Conservation (phyloP, 2,113 vertebrate genomes). For the Dicentrarchus labrax region DNA sequence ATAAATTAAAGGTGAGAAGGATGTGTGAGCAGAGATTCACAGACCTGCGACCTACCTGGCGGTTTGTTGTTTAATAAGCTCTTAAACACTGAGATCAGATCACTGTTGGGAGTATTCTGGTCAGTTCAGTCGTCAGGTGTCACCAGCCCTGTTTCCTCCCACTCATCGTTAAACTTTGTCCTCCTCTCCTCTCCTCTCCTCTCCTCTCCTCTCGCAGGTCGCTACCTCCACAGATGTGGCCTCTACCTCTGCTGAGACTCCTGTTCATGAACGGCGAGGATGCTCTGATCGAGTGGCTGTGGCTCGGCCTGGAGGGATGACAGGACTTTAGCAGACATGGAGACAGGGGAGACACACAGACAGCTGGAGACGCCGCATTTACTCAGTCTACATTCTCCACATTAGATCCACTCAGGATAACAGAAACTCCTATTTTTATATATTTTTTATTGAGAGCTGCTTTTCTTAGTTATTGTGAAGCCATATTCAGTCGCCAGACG, state of each 20-base stretch:
- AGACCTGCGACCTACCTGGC: too few species aligned
- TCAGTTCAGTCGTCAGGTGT: too few species aligned
- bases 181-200: neutral
- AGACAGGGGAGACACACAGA: constrained; percentile 62
- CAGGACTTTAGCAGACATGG: constrained; percentile 64
- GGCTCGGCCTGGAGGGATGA: constrained; percentile 74
- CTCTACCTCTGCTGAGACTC: constrained; percentile 57
- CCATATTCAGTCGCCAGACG: constrained; percentile 16
- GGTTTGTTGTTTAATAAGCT: too few species aligned
- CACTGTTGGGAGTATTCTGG: too few species aligned
- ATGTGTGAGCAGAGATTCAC: too few species aligned
- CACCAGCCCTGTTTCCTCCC: neutral
- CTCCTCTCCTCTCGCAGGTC: constrained; percentile 33
- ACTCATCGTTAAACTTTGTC: neutral
- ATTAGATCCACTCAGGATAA: constrained; percentile 56
- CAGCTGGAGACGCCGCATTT: constrained; percentile 36
- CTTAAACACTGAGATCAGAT: too few species aligned
- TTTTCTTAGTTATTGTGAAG: constrained; percentile 44
- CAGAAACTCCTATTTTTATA: constrained; percentile 48
- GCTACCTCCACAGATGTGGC: constrained; percentile 70
- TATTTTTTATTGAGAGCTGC: neutral
- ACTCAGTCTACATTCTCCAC: constrained; percentile 14
- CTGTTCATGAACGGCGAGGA: constrained; percentile 65
- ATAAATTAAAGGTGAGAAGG: too few species aligned
- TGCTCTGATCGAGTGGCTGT: constrained; percentile 19